Evolutionary conservation across 2,888 invertebrate species (phyloP).

Genomic region (Orthosia gracilis): DNA sequence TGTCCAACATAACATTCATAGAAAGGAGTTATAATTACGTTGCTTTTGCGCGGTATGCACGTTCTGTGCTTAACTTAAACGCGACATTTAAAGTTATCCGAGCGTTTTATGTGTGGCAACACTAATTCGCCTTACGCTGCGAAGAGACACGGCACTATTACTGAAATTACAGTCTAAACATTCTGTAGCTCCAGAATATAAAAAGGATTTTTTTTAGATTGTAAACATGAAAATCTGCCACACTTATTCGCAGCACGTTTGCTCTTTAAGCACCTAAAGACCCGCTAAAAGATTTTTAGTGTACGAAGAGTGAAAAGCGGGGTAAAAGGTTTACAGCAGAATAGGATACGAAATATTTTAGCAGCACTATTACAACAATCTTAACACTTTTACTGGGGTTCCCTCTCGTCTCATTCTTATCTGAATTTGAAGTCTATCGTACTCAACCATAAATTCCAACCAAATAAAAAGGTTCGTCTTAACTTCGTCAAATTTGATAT

Average conservation of each 20-base stretch:
- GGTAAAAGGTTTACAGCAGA: slow-evolving; percentile 9
- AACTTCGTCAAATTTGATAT: neutral
- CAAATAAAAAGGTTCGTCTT: neutral
- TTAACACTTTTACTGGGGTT: slow-evolving; percentile 1
- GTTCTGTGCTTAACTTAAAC: slow-evolving; percentile 36
- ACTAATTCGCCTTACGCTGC: slow-evolving; percentile 1
- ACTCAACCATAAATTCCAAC: too few species aligned
- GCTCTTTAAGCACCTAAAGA: neutral
- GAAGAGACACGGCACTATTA: neutral
- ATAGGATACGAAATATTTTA: slow-evolving; percentile 21
- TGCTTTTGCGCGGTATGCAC: slow-evolving; percentile 13
- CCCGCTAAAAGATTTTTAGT: slow-evolving; percentile 34
- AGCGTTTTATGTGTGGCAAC: slow-evolving; percentile 12
- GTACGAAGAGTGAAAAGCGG: slow-evolving; percentile 19
- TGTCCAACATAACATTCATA: slow-evolving; percentile 22
- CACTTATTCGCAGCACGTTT: slow-evolving; percentile 36
- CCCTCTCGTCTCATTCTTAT: neutral
- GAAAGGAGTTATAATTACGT: slow-evolving; percentile 39
- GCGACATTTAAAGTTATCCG: slow-evolving; percentile 12
- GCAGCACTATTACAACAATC: neutral
- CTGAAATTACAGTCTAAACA: neutral
- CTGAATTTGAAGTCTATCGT: slow-evolving; percentile 4
- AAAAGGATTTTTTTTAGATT: neutral
- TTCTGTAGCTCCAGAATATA: neutral
- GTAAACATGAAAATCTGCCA: slow-evolving; percentile 16